These are phyloP conservation scores for Agelastica alni DNA, from an alignment of 2,888 invertebrate genomes.

Conservation along the genomic window DNA sequence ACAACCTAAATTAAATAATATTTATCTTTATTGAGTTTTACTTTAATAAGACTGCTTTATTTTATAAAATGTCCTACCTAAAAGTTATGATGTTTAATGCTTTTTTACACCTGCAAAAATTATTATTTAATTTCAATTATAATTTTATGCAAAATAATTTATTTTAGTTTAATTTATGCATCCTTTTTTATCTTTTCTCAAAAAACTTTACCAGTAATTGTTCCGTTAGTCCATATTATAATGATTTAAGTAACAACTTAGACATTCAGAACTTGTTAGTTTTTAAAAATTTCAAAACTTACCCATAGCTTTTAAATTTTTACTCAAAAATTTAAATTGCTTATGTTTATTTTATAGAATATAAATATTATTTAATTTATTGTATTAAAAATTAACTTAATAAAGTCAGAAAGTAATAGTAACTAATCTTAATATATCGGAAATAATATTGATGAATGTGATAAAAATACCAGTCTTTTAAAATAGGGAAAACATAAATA, in stretches of 20 bases:
- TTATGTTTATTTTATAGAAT: background rate
- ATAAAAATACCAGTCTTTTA: conserved; percentile 12
- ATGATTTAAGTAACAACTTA: background rate
- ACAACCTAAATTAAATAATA: conserved; percentile 15
- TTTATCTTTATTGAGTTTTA: background rate
- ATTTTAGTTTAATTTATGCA: background rate
- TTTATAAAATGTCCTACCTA: background rate
- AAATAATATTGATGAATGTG: background rate
- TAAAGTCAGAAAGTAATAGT: background rate
- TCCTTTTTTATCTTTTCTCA: background rate
- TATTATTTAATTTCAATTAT: no score
- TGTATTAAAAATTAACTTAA: conserved; percentile 4
- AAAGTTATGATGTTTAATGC: background rate
- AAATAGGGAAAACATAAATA: conserved; percentile 10
- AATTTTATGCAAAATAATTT: no score
- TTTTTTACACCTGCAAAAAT: background rate
- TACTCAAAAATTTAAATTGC: background rate
- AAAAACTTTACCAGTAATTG: no score
- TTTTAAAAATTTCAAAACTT: no score
- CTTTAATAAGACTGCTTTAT: background rate
- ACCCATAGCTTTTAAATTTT: no score
- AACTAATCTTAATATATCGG: background rate
- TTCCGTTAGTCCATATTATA: no score
- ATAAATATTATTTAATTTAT: background rate
- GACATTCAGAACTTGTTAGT: no score